A percentile compares a stretch with the other conserved stretches of the same genome.
phyloP scores from a whole-genome alignment of 1,140 invertebrate genomes.

The Acromyrmex charruanus region DNA sequence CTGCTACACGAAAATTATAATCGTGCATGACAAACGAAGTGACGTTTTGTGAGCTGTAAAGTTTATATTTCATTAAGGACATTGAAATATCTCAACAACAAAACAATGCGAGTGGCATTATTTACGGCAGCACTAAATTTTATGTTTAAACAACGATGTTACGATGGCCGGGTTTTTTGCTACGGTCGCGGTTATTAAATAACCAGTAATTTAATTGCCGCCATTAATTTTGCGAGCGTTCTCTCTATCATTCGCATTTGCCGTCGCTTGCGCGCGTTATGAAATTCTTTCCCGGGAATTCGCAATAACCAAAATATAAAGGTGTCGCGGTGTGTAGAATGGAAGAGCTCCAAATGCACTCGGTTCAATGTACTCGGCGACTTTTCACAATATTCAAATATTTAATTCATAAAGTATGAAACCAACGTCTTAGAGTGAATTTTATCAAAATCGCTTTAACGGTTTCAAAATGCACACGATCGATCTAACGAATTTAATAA shows the following conservation, averaged over 20 bases:
- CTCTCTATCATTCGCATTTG: constrained; percentile 29
- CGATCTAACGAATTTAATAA: not conserved
- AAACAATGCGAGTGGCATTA: constrained; percentile 41
- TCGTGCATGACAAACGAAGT: not conserved
- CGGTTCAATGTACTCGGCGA: not conserved
- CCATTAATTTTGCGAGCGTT: constrained; percentile 32
- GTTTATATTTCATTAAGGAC: constrained; percentile 50
- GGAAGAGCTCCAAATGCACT: not conserved
- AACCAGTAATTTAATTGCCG: constrained; percentile 44
- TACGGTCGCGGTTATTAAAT: constrained; percentile 45
- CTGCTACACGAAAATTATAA: constrained; percentile 4
- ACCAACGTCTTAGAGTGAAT: not conserved
- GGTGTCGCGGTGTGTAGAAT: not conserved
- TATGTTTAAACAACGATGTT: constrained; percentile 29
- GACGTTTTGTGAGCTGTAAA: constrained; percentile 23
- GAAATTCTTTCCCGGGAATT: constrained; percentile 40
- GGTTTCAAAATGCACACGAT: not conserved
- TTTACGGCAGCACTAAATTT: constrained; percentile 43
- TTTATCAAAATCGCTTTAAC: not conserved
- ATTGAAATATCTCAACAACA: constrained; percentile 22
- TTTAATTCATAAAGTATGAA: constrained; percentile 11
- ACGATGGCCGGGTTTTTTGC: not conserved
- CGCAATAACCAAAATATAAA: constrained; percentile 36
- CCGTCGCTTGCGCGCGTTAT: constrained; percentile 2
- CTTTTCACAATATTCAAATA: constrained; percentile 12